phyloP scores from a whole-genome alignment of 53 echinoderm and acorn worm species.

The Crossaster papposus region DNA sequence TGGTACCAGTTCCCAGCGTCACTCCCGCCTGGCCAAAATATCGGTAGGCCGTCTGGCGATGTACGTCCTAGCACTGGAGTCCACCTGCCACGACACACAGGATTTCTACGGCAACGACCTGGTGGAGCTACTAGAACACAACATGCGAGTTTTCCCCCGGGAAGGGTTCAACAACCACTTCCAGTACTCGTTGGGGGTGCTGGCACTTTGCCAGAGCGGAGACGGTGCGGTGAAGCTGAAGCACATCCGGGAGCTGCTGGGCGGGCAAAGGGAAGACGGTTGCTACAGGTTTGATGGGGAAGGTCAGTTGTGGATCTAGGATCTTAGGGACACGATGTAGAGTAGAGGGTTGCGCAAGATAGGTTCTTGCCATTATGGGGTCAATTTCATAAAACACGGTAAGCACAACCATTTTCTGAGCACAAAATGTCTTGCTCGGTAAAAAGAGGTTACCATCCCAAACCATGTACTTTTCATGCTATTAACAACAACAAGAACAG shows the following conservation, averaged over 20 bases:
- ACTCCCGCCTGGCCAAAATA: constrained; percentile 42
- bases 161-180: constrained; percentile 71
- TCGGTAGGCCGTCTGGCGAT: constrained; percentile 67
- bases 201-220: constrained; percentile 85
- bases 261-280: constrained; percentile 74
- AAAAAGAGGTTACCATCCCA: too few relatives aligned
- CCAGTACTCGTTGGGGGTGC: constrained; percentile 76
- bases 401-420: too few relatives aligned
- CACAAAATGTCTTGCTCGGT: too few relatives aligned
- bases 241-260: constrained; percentile 62
- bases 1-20: constrained; percentile 32
- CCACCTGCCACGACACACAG: constrained; percentile 82
- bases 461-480: too few relatives aligned
- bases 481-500: too few relatives aligned
- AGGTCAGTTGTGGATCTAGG: not conserved
- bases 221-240: constrained; percentile 54
- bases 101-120: constrained; percentile 81
- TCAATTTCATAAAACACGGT: too few relatives aligned
- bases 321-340: not conserved
- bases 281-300: constrained; percentile 64
- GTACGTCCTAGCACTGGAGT: constrained; percentile 75
- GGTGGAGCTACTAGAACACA: constrained; percentile 49
- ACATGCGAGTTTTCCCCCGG: constrained; percentile 63
- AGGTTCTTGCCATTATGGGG: too few relatives aligned
- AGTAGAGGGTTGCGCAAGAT: too few relatives aligned